A percentile compares a stretch with the other conserved stretches of the same genome.
Evolutionary conservation across 1,140 invertebrate genomes (phyloP).

Genomic region (Drosophila jambulina): DNA sequence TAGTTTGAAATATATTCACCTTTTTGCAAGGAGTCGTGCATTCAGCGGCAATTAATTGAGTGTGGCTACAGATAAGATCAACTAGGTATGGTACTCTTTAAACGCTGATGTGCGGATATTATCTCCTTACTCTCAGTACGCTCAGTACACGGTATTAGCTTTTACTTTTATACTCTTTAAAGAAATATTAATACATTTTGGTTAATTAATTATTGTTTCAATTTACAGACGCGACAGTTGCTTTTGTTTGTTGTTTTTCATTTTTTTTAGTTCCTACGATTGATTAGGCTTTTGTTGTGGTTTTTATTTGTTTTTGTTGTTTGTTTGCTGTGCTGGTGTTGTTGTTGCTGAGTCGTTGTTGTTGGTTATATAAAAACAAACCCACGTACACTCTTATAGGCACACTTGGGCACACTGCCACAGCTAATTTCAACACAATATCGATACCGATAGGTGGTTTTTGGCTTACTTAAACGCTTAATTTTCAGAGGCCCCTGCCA

Average conservation of each 20-base stretch:
- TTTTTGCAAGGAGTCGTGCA: conserved; percentile 82
- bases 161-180: conserved; percentile 29
- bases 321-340: conserved; percentile 10
- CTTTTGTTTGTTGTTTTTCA: conserved; percentile 33
- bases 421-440: conserved; percentile 25
- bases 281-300: conserved; percentile 21
- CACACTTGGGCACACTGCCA: conserved; percentile 21
- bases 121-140: conserved; percentile 29
- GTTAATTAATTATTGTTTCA: conserved; percentile 53
- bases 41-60: conserved; percentile 81
- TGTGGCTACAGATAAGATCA: conserved; percentile 65
- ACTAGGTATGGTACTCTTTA: conserved; percentile 39
- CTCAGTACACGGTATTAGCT: conserved; percentile 13
- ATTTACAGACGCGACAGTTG: conserved; percentile 44
- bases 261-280: conserved; percentile 28
- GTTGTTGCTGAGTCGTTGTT: conserved; percentile 22
- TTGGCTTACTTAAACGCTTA: conserved; percentile 17
- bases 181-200: conserved; percentile 10
- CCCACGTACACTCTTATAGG: not conserved
- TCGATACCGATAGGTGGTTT: conserved; percentile 11
- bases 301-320: conserved; percentile 27
- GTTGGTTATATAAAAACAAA: conserved; percentile 36
- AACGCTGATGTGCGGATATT: conserved; percentile 36
- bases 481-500: conserved; percentile 20
- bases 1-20: conserved; percentile 72